A percentile compares a stretch with the other conserved stretches of the same genome.
Evolutionary conservation across 1,140 invertebrate species (phyloP).

Genomic region (Venustaconcha ellipsiformis): DNA sequence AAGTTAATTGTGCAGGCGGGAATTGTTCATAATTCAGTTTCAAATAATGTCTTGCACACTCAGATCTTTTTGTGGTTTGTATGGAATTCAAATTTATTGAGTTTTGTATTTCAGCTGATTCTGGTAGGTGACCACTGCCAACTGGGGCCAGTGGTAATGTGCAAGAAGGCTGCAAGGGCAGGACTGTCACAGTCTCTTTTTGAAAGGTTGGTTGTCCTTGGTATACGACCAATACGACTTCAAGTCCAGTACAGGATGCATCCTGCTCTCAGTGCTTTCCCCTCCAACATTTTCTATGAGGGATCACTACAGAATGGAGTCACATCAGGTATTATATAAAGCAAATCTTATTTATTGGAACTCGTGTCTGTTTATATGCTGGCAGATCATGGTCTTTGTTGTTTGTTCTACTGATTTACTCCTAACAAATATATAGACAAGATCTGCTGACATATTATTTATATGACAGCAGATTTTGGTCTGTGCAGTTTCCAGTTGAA

Average conservation of each 20-base stretch:
- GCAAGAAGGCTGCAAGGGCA: constrained; percentile 97
- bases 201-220: constrained; percentile 95
- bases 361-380: too few species aligned
- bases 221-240: constrained; percentile 71
- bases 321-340: constrained; percentile 77
- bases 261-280: constrained; percentile 95
- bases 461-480: too few species aligned
- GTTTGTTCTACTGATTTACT: too few species aligned
- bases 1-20: too few species aligned
- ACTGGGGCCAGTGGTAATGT: constrained; percentile 98
- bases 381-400: too few species aligned
- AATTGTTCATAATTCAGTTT: too few species aligned
- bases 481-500: too few species aligned
- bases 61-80: too few species aligned
- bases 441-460: too few species aligned
- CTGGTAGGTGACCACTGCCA: constrained; percentile 99
- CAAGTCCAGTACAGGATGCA: constrained; percentile 98
- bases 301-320: constrained; percentile 99
- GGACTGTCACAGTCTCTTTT: constrained; percentile 98
- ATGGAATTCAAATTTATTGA: neutral
- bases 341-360: neutral
- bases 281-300: constrained; percentile 99
- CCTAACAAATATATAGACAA: too few species aligned
- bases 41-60: too few species aligned
- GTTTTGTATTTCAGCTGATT: constrained; percentile 78